Evolutionary conservation across 2,113 vertebrate genomes (phyloP).

Genomic region (Myodes glareolus): DNA sequence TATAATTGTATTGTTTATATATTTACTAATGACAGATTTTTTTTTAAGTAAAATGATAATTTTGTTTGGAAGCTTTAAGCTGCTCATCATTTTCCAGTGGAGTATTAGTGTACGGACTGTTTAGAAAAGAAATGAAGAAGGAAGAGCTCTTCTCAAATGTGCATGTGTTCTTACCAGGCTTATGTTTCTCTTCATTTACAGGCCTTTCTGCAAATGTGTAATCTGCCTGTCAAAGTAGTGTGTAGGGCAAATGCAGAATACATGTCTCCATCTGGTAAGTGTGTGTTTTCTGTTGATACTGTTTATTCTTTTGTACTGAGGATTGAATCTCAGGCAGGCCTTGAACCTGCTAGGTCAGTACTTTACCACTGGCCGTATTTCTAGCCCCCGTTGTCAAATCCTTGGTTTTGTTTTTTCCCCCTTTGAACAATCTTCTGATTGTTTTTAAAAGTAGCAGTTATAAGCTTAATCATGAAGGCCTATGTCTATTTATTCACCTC

Average conservation of each 20-base stretch:
- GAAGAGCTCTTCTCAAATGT: constrained; percentile 26
- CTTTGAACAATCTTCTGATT: neutral
- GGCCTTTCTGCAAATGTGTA: constrained; percentile 94
- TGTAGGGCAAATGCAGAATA: constrained; percentile 92
- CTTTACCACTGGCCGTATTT: neutral
- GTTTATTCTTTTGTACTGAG: neutral
- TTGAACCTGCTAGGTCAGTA: neutral
- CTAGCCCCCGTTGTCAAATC: constrained; percentile 57
- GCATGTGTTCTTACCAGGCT: neutral
- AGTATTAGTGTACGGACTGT: neutral
- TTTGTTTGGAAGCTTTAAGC: constrained; percentile 53
- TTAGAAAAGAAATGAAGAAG: constrained; percentile 50
- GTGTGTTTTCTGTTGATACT: constrained; percentile 63
- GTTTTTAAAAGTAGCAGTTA: constrained; percentile 28
- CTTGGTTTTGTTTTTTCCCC: neutral
- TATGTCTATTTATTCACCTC: neutral
- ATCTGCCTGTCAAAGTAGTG: constrained; percentile 90
- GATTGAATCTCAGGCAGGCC: neutral
- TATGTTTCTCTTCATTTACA: constrained; percentile 83
- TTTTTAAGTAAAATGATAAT: constrained; percentile 52
- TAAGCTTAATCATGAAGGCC: neutral
- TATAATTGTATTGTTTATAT: constrained; percentile 47
- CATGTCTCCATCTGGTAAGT: constrained; percentile 95
- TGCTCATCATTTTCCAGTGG: neutral
- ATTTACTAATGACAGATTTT: constrained; percentile 45